Base-by-base conservation (phyloP, 2,113 vertebrate species). In the Engystomops pustulosus region DNA sequence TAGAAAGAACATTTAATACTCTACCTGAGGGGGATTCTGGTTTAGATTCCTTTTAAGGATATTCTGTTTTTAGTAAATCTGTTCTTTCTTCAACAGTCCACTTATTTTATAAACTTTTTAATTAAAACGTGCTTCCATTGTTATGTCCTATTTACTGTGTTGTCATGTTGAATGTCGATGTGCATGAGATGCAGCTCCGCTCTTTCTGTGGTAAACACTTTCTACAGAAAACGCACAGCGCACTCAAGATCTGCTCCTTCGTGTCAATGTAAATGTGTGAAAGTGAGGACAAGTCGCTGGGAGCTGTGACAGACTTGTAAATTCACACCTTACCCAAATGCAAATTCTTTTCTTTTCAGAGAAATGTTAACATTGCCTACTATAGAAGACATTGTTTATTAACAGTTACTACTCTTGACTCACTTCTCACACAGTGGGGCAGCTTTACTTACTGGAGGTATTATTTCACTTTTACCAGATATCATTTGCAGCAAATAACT, bases 241-340 rank as follows among this genome's bases (percentile, higher is more conserved):
- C 12, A 53, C 34, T 30, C 1, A 7, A 27, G 18, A 51, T 47
- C 27, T 67, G 74, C 20, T 67, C 20, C 34, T 3, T 60, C 23
- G 34, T 84, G 80, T 74, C 32, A 80, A 12, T 77, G 60, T 68
- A 80, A 68, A 87, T 79, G 36, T 78, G 67, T 86, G 74, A 55
- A 67, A 32, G 51, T 53, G 25, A 82, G 72, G 34, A 25, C 23
- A 4, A 1, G 8, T 67, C 27, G 14, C 60, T 44, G 15, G 55
- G 44, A 84, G 44, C 55, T 77, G 69, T 47, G 53, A 83, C 80
- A 83, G 71, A 75, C 71, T 75, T 76, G 82, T 69, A 47, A 77
- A 77, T 65, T 84, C 45, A 34, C 82, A 77, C 47, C 17, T 84
- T 76, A 78, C 74, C 30, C 82, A 78, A 34, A 36, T 30, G 38